These are phyloP conservation scores for Electrona antarctica DNA, from an alignment of 2,113 vertebrate genomes.

Conservation along the genomic window DNA sequence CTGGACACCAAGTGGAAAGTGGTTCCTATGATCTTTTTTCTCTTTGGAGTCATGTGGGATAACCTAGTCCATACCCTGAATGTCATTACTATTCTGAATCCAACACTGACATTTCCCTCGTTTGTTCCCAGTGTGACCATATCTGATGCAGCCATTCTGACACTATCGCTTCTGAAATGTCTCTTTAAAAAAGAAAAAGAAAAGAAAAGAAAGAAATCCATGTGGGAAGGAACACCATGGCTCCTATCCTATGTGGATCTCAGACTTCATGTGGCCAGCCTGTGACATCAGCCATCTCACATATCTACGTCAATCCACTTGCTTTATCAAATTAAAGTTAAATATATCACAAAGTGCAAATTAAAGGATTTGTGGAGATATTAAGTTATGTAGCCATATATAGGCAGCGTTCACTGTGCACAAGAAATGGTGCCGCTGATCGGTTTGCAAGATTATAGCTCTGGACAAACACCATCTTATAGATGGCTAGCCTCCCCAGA, in stretches of 20 bases:
- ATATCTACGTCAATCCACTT: neutral
- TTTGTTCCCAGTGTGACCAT: slow-evolving; percentile 50
- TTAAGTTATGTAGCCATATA: too few relatives aligned
- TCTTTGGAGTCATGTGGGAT: slow-evolving; percentile 36
- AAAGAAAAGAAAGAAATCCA: too few relatives aligned
- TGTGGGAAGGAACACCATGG: too few relatives aligned
- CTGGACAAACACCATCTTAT: neutral
- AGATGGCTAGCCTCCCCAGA: too few relatives aligned
- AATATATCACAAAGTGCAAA: neutral
- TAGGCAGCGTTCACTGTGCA: neutral
- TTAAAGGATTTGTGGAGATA: too few relatives aligned
- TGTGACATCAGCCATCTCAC: neutral
- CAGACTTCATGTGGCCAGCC: neutral
- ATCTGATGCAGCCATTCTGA: slow-evolving; percentile 44
- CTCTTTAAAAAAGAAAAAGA: neutral
- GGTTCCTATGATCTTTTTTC: slow-evolving; percentile 39
- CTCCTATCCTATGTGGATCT: neutral
- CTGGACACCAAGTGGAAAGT: neutral
- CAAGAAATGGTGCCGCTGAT: neutral
- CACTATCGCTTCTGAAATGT: slow-evolving; percentile 16
- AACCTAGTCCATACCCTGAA: slow-evolving; percentile 4
- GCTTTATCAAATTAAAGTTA: neutral
- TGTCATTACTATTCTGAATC: slow-evolving; percentile 61
- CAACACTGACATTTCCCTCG: slow-evolving; percentile 62
- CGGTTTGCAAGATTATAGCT: neutral